Evolutionary conservation across 2,113 vertebrate genomes (phyloP).

Genomic region (Stigmatopora nigra): DNA sequence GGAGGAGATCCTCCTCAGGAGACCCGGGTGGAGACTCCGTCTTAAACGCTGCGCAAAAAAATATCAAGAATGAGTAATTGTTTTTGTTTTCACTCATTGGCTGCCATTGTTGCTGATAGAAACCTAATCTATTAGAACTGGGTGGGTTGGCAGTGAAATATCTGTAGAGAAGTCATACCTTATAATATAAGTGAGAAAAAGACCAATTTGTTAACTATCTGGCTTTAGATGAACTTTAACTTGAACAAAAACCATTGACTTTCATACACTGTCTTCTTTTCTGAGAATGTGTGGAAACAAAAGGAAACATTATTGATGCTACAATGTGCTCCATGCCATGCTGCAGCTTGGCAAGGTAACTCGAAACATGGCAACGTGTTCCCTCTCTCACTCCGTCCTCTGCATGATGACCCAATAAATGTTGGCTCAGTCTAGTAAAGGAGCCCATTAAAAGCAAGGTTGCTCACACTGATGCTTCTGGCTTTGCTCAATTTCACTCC

Average conservation of each 20-base stretch:
- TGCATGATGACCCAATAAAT: conserved; percentile 55
- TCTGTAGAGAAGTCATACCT: not conserved
- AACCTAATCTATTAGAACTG: too few species aligned
- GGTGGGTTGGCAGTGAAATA: too few species aligned
- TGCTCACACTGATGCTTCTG: not conserved
- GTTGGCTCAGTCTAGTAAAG: conserved; percentile 49
- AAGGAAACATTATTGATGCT: conserved; percentile 37
- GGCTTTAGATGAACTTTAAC: not conserved
- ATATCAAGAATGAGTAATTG: not conserved
- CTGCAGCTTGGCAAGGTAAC: conserved; percentile 45
- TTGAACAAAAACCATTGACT: not conserved
- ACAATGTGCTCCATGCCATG: conserved; percentile 51
- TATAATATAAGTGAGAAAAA: too few species aligned
- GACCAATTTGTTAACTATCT: too few species aligned
- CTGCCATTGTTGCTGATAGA: not conserved
- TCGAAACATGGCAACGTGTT: conserved; percentile 36
- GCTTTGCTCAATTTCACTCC: not conserved
- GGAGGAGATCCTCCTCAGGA: conserved; percentile 87
- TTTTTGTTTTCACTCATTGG: not conserved
- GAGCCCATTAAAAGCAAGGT: conserved; percentile 43
- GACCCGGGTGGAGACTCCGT: conserved; percentile 82
- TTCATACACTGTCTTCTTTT: conserved; percentile 6
- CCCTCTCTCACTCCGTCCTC: conserved; percentile 22
- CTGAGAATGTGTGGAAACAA: conserved; percentile 26
- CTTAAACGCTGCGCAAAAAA: conserved; percentile 76